These are phyloP conservation scores for Origma solitaria DNA, from an alignment of 2,113 vertebrate genomes.

Conservation along the genomic window DNA sequence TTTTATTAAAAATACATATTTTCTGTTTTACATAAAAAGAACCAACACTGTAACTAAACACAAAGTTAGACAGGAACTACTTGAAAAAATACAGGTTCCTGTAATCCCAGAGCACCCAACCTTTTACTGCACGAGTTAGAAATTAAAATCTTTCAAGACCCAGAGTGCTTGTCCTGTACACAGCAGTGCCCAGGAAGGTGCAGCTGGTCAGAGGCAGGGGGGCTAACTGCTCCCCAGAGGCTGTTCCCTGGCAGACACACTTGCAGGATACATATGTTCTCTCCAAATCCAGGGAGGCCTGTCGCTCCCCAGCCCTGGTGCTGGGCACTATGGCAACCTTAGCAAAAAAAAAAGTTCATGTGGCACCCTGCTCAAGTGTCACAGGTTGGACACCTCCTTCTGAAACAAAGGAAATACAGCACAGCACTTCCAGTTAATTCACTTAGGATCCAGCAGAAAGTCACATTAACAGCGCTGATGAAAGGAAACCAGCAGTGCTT, in stretches of 20 bases:
- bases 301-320: neutral
- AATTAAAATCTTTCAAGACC: neutral
- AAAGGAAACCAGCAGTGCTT: neutral
- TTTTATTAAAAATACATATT: conserved; percentile 65
- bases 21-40: conserved; percentile 58
- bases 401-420: neutral
- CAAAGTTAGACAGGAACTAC: neutral
- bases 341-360: neutral
- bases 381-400: neutral
- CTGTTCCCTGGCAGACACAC: neutral
- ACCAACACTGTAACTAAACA: neutral
- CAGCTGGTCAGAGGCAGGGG: neutral
- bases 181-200: neutral
- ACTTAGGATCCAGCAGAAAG: neutral
- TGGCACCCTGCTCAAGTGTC: neutral
- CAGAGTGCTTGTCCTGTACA: neutral
- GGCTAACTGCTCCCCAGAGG: neutral
- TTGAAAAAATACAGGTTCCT: neutral
- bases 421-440: neutral
- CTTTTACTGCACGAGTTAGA: neutral
- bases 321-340: neutral
- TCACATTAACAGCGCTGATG: neutral
- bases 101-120: neutral
- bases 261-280: rapidly evolving
- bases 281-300: neutral